Conservation (phyloP, 2,797 vertebrate species). For the Lacerta viridis region DNA sequence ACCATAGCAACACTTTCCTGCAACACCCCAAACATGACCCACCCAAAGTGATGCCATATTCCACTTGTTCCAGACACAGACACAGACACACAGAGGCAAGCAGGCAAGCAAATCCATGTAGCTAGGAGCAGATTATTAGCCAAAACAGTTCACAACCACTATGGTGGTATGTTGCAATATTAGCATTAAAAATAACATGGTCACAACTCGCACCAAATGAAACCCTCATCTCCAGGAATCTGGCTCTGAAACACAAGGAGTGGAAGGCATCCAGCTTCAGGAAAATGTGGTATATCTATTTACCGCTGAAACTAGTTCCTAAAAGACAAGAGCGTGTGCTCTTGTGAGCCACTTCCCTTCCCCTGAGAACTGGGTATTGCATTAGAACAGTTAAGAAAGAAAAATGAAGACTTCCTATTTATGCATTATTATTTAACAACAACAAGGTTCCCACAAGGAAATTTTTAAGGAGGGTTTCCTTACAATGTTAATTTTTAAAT, state of each 20-base stretch:
- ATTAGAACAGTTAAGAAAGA: background rate
- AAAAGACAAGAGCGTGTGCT: background rate
- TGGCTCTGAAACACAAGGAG: conserved; percentile 7
- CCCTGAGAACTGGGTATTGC: background rate
- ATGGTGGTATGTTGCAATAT: background rate
- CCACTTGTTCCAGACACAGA: background rate
- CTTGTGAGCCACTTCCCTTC: background rate
- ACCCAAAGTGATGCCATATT: conserved; percentile 18
- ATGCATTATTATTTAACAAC: conserved; percentile 1
- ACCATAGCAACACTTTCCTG: conserved; percentile 43
- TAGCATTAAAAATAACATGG: background rate
- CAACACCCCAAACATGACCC: conserved; percentile 39
- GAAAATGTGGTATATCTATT: conserved; percentile 14
- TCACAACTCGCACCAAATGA: background rate
- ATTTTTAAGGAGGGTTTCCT: background rate
- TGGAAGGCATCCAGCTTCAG: background rate
- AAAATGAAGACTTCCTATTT: background rate
- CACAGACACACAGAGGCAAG: conserved; percentile 6
- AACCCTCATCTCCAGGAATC: background rate
- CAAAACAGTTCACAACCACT: background rate
- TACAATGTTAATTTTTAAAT: background rate
- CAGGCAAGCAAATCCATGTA: background rate
- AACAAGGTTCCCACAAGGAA: background rate
- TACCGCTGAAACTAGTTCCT: background rate
- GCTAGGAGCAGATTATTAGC: background rate